These are phyloP conservation scores for Gymnarchus niloticus DNA, from an alignment of 2,113 vertebrate genomes.

Conservation along the genomic window DNA sequence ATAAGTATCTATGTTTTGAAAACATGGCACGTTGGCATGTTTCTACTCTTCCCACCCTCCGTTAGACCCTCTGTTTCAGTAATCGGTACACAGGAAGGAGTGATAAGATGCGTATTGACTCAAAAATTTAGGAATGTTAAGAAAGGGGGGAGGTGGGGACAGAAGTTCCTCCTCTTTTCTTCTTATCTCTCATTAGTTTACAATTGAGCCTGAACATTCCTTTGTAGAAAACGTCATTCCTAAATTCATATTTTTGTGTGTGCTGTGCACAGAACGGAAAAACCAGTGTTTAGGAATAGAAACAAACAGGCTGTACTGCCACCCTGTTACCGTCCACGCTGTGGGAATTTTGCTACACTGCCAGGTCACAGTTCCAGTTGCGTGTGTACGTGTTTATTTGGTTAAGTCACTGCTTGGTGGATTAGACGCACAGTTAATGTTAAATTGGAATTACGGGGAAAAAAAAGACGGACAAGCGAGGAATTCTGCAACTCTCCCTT, in stretches of 20 bases:
- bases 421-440: conserved; percentile 38
- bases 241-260: neutral
- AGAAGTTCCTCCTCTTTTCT: neutral
- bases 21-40: neutral
- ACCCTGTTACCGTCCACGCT: neutral
- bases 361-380: neutral
- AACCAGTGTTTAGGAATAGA: neutral
- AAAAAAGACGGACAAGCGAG: conserved; percentile 20
- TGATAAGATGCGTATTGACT: conserved; percentile 31
- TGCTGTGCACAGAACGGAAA: neutral
- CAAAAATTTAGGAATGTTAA: conserved; percentile 47
- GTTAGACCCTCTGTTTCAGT: conserved; percentile 33
- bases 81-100: conserved; percentile 55
- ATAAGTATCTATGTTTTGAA: neutral
- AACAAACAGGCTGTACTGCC: neutral
- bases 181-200: neutral
- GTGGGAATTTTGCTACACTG: neutral
- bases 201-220: neutral
- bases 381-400: neutral
- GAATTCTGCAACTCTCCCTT: conserved; percentile 42
- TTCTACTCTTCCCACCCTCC: neutral
- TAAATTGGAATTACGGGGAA: conserved; percentile 13
- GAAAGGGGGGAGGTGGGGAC: conserved; percentile 24
- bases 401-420: neutral
- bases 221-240: neutral